Percentiles rank a stretch among this genome's conserved stretches.
Conservation (phyloP, 2,888 invertebrate genomes). For the Drosophila colorata region DNA sequence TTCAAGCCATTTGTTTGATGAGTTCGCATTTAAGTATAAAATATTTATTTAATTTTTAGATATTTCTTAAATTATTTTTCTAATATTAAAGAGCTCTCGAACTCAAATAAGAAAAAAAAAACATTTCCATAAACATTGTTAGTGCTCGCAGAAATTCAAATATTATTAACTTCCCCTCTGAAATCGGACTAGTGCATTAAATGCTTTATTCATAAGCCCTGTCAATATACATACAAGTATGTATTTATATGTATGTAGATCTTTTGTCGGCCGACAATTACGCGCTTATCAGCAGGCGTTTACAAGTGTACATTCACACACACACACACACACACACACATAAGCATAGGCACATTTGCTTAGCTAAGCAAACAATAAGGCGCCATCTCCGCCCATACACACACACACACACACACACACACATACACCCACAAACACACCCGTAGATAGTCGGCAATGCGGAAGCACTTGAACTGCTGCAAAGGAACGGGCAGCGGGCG, state of each 20-base stretch:
- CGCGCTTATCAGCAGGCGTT: constrained; percentile 29
- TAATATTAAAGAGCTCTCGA: too few species aligned
- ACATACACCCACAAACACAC: constrained; percentile 10
- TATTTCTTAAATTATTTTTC: too few species aligned
- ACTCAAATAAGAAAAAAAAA: too few species aligned
- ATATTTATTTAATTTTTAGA: too few species aligned
- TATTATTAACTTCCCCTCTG: neutral
- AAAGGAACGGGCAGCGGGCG: neutral
- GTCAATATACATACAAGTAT: neutral
- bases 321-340: constrained; percentile 6
- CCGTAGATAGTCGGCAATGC: constrained; percentile 32
- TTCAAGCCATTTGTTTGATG: too few species aligned
- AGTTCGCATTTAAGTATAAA: too few species aligned
- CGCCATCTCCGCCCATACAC: neutral
- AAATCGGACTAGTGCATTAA: neutral
- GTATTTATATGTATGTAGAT: neutral
- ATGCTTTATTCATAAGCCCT: neutral
- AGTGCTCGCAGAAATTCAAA: too few species aligned
- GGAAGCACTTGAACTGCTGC: constrained; percentile 62
- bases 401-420: constrained; percentile 8
- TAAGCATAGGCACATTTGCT: constrained; percentile 53
- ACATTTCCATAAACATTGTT: too few species aligned
- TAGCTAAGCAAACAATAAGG: constrained; percentile 43
- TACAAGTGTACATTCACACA: constrained; percentile 9
- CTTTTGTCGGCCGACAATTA: constrained; percentile 25